Base-by-base conservation (phyloP, 2,113 vertebrate species). In the Pseudorhombus dupliciocellatus region DNA sequence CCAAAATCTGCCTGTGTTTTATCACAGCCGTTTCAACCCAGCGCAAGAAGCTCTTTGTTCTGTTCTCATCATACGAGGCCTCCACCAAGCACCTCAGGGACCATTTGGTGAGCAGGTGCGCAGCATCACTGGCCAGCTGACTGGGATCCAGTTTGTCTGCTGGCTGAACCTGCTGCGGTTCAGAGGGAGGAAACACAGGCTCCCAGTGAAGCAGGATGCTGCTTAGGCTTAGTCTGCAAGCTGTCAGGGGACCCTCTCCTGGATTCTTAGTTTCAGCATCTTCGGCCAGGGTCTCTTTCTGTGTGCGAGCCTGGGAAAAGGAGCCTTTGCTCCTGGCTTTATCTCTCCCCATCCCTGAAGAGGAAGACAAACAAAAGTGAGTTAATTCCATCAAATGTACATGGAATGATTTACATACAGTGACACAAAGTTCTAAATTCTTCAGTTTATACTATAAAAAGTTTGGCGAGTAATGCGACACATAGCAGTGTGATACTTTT, bases 191-290 rank as follows among this genome's bases (percentile, higher is more conserved):
- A 26, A 12, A 28, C 58, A 52, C 77, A 0, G 95, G 94, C 24
- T 91, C 86, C 96, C 96, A 97, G 1, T 95, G 92, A 54, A 89
- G 78, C 40, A 98, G 83, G 40, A 96, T 84, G 69, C 87, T 89
- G 69, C 88, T 84, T 52, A 99, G 86, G 34, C 88, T 77, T 11
- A 52, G 44, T 79, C 79, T 94, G 86, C 95, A 95, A 1, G 84
- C 85, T 5, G 83, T 71, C 82, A 96, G 66, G 55, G 77, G n/a
- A 24, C 74, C 79, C 16, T 83, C 70, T 5, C 85, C 78, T 1
- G 31, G 0, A 0, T 68, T 21, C 3, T 81, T 87, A 0, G 73
- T 81, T 12, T 62, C 77, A 42, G 70, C 77, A 9, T 60, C 58
- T 22, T 87, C 92, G 34, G 75, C 89, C 62, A 59, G 20, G 67